A percentile compares a stretch with the other conserved stretches of the same genome.
These are phyloP conservation scores for Falco rusticolus DNA, from an alignment of 2,797 vertebrate species.

Conservation along the genomic window DNA sequence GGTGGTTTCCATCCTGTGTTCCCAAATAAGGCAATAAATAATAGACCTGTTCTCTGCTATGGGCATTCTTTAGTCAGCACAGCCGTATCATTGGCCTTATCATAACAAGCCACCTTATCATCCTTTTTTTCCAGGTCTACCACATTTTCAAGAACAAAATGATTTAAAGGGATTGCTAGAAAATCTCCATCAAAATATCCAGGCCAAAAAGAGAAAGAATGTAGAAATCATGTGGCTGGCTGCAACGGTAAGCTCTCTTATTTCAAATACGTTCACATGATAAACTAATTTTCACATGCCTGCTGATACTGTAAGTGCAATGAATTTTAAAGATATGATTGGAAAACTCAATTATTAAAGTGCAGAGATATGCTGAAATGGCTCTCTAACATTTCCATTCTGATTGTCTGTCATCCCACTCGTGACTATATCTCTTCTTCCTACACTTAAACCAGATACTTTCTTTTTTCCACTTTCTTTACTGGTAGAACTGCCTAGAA, in stretches of 20 bases:
- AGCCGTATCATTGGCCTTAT: neutral
- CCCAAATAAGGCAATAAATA: neutral
- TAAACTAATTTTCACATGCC: neutral
- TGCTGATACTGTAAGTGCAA: neutral
- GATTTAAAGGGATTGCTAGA: constrained; percentile 95
- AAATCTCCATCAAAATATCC: constrained; percentile 94
- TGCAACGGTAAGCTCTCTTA: constrained; percentile 83
- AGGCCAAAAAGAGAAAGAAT: constrained; percentile 96
- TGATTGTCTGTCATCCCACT: neutral
- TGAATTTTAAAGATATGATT: neutral
- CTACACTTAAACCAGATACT: neutral
- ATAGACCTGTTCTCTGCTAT: neutral
- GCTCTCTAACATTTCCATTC: neutral
- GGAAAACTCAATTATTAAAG: neutral
- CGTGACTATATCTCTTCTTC: neutral
- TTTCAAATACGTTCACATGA: neutral
- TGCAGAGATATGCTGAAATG: neutral
- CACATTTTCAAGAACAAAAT: constrained; percentile 91
- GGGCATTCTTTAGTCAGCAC: neutral
- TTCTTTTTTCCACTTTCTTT: neutral
- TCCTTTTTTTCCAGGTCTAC: constrained; percentile 82
- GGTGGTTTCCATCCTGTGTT: neutral
- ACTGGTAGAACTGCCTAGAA: neutral
- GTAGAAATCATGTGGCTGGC: constrained; percentile 98
- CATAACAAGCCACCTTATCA: neutral